Percentiles rank a stretch among this genome's conserved stretches.
Evolutionary conservation across 2,888 invertebrate genomes (phyloP).

Genomic region (Drosophila engyochracea): DNA sequence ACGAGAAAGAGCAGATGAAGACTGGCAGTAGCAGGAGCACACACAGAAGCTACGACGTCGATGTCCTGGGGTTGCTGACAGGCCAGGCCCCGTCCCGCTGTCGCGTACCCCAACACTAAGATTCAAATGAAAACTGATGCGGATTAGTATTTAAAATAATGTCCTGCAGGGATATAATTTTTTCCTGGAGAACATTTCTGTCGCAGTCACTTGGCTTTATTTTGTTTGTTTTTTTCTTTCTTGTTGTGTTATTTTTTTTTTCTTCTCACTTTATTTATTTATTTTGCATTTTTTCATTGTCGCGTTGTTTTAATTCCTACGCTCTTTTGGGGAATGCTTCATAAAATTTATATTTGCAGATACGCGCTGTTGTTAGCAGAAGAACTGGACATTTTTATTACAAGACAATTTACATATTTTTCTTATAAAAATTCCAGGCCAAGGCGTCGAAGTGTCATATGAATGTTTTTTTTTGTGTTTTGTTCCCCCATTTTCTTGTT

Average conservation of each 20-base stretch:
- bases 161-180: constrained; percentile 85
- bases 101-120: constrained; percentile 48
- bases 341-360: constrained; percentile 82
- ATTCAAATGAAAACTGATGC: constrained; percentile 84
- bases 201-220: constrained; percentile 55
- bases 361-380: constrained; percentile 40
- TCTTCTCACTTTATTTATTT: constrained; percentile 67
- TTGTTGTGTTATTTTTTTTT: constrained; percentile 18
- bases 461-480: constrained; percentile 43
- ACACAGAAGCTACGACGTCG: constrained; percentile 34
- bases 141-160: constrained; percentile 85
- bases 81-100: constrained; percentile 11
- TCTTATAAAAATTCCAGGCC: constrained; percentile 72
- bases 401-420: constrained; percentile 84
- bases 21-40: constrained; percentile 5
- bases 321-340: constrained; percentile 70
- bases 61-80: constrained; percentile 65
- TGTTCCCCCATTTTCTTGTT: constrained; percentile 26
- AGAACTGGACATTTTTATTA: constrained; percentile 77
- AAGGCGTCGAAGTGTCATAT: constrained; percentile 64
- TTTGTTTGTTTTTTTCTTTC: constrained; percentile 36
- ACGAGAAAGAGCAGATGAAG: background rate
- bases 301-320: constrained; percentile 56
- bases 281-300: constrained; percentile 64
- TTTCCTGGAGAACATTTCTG: constrained; percentile 52